Evolutionary conservation across 2,797 vertebrate genomes (phyloP).

Genomic region (Semaprochilodus insignis): DNA sequence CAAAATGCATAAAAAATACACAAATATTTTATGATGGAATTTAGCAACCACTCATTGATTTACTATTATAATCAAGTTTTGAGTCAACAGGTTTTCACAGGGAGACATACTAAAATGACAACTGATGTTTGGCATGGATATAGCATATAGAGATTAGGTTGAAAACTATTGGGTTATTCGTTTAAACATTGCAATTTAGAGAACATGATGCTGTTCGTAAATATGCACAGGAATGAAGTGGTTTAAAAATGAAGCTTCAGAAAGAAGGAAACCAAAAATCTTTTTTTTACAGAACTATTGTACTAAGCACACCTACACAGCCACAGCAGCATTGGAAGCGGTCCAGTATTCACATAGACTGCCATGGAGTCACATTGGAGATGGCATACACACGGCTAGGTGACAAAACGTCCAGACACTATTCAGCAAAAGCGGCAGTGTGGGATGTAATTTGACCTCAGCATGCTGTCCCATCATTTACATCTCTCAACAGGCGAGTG

Average conservation of each 20-base stretch:
- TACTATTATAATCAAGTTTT: too few relatives aligned
- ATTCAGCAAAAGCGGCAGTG: constrained; percentile 43
- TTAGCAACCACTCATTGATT: too few relatives aligned
- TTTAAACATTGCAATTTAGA: not conserved
- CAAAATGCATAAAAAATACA: too few relatives aligned
- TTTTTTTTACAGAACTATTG: not conserved
- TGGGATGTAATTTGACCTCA: constrained; percentile 55
- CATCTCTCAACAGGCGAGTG: constrained; percentile 42
- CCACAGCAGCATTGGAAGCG: constrained; percentile 12
- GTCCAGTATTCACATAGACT: not conserved
- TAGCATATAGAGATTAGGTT: not conserved
- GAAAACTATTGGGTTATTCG: not conserved
- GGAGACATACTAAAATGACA: not conserved
- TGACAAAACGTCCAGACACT: constrained; percentile 57
- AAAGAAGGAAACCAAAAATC: not conserved
- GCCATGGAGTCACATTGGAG: constrained; percentile 31
- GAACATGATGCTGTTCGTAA: not conserved
- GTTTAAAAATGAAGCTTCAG: not conserved
- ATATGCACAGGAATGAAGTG: not conserved
- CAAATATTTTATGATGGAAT: too few relatives aligned
- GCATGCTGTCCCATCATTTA: constrained; percentile 47
- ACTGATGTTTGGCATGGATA: not conserved
- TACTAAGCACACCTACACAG: not conserved
- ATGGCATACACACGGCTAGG: constrained; percentile 32
- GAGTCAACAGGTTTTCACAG: too few relatives aligned